These are phyloP conservation scores for Microchirus variegatus DNA, from an alignment of 2,797 vertebrate genomes.

Conservation along the genomic window DNA sequence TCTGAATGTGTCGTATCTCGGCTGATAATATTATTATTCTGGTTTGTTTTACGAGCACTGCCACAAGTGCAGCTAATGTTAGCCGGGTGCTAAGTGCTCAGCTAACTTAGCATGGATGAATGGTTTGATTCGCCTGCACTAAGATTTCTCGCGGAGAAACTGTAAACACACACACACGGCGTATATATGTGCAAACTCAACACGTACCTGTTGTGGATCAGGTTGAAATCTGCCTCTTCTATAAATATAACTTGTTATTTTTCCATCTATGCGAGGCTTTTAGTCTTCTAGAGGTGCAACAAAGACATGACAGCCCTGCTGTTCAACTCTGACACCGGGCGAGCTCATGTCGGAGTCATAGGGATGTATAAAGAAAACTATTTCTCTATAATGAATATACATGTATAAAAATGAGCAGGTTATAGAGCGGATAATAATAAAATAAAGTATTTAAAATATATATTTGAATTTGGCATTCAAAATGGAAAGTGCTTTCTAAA, in stretches of 20 bases:
- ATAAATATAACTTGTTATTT: slow-evolving; percentile 7
- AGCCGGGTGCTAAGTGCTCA: slow-evolving; percentile 51
- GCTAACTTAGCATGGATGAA: slow-evolving; percentile 68
- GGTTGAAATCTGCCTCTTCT: slow-evolving; percentile 7
- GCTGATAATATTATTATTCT: not conserved
- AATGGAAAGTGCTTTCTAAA: fast-evolving
- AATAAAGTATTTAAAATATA: no score
- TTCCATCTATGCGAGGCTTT: slow-evolving; percentile 47
- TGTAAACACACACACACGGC: not conserved
- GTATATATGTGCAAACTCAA: not conserved
- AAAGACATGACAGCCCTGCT: slow-evolving; percentile 78
- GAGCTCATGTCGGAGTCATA: slow-evolving; percentile 26
- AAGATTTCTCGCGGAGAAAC: slow-evolving; percentile 4
- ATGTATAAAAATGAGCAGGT: no score
- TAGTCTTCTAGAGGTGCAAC: slow-evolving; percentile 51
- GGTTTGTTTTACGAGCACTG: slow-evolving; percentile 1
- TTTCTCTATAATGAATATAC: no score
- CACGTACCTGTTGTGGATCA: slow-evolving; percentile 55
- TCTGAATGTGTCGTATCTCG: not conserved
- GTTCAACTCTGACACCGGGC: slow-evolving; percentile 78
- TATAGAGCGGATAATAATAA: no score
- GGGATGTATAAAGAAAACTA: not conserved
- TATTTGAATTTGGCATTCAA: fast-evolving
- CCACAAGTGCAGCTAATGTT: slow-evolving; percentile 54
- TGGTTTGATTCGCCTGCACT: slow-evolving; percentile 29